A percentile compares a stretch with the other conserved stretches of the same genome.
phyloP scores from a whole-genome alignment of 2,888 invertebrate genomes.

The Masnerella sp. region DNA sequence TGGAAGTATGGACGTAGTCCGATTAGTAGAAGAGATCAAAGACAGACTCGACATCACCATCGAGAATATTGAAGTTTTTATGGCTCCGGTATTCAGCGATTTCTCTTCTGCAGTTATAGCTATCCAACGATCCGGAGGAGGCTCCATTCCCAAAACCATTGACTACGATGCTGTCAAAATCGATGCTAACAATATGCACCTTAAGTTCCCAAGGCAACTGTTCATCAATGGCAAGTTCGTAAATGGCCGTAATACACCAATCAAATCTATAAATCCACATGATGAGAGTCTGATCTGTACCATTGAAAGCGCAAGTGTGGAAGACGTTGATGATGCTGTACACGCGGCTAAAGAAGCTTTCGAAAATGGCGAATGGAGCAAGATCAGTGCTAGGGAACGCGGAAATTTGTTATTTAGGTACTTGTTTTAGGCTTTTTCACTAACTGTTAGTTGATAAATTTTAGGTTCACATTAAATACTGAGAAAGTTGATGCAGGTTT shows the following conservation, averaged over 20 bases:
- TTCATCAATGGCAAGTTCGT: conserved; percentile 95
- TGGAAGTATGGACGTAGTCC: conserved; percentile 98
- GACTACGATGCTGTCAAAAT: conserved; percentile 87
- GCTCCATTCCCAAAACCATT: conserved; percentile 79
- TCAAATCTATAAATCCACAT: conserved; percentile 86
- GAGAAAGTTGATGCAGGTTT: too few species aligned
- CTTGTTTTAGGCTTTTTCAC: background rate
- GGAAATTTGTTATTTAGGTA: conserved; percentile 89
- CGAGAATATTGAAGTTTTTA: conserved; percentile 94
- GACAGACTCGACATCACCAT: conserved; percentile 87
- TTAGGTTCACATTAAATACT: too few species aligned
- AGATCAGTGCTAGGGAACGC: conserved; percentile 94
- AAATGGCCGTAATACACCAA: conserved; percentile 83
- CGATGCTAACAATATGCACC: conserved; percentile 88
- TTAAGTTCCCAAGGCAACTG: conserved; percentile 92
- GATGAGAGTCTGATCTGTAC: conserved; percentile 89
- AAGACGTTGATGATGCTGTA: conserved; percentile 93
- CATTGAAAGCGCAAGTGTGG: conserved; percentile 84
- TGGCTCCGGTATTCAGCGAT: conserved; percentile 93
- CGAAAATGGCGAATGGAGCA: conserved; percentile 94
- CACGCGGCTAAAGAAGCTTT: conserved; percentile 92
- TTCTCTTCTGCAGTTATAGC: conserved; percentile 85
- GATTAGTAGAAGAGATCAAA: conserved; percentile 94
- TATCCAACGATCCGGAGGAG: conserved; percentile 82
- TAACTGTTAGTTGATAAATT: background rate